Conservation (phyloP, 2,888 invertebrate genomes). For the Automeris io region DNA sequence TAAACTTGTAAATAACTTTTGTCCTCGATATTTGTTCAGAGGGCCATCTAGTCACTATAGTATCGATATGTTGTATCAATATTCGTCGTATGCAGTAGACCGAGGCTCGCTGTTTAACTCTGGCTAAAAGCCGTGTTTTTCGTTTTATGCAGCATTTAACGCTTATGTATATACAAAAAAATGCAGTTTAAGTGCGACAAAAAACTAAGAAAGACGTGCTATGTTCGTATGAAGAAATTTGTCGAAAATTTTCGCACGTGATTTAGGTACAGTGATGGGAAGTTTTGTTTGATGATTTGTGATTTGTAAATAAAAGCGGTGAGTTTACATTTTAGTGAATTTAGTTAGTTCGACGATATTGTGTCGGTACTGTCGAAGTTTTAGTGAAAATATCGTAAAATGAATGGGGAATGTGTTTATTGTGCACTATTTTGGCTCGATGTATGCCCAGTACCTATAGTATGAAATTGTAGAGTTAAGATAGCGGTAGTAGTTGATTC, state of each 20-base stretch:
- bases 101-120: slow-evolving; percentile 14
- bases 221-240: neutral
- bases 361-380: slow-evolving; percentile 30
- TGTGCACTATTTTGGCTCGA: slow-evolving; percentile 39
- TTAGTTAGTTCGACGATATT: slow-evolving; percentile 34
- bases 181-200: slow-evolving; percentile 17
- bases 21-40: slow-evolving; percentile 39
- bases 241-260: neutral
- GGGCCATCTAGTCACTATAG: slow-evolving; percentile 67
- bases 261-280: slow-evolving; percentile 10
- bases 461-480: slow-evolving; percentile 53
- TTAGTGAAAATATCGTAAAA: slow-evolving; percentile 57
- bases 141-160: slow-evolving; percentile 46
- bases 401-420: slow-evolving; percentile 25
- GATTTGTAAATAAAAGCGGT: slow-evolving; percentile 39
- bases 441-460: slow-evolving; percentile 37
- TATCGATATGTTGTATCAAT: slow-evolving; percentile 30
- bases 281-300: slow-evolving; percentile 10
- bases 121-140: slow-evolving; percentile 38
- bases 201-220: slow-evolving; percentile 2
- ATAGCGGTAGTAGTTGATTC: slow-evolving; percentile 33
- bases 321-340: slow-evolving; percentile 49
- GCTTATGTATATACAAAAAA: slow-evolving; percentile 50
- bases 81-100: neutral
- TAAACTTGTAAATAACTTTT: slow-evolving; percentile 54